These are phyloP conservation scores for Heliconius hortense DNA, from an alignment of 2,888 invertebrate species.

Conservation along the genomic window DNA sequence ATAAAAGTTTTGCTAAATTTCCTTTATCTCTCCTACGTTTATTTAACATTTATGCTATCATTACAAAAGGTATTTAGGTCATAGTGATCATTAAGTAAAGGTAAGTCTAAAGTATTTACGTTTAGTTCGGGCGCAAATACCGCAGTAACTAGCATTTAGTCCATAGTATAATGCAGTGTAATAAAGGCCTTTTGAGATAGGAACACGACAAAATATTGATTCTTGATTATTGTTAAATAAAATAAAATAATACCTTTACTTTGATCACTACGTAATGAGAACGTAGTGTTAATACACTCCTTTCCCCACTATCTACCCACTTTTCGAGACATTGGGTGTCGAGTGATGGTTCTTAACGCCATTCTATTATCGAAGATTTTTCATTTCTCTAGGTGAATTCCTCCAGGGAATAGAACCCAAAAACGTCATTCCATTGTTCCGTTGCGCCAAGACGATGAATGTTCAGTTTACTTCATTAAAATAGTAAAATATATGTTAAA, in stretches of 20 bases:
- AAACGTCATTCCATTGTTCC: too few relatives aligned
- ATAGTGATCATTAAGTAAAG: neutral
- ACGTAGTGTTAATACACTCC: neutral
- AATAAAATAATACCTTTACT: neutral
- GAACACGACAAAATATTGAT: neutral
- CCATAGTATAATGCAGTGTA: neutral
- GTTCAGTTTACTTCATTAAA: too few relatives aligned
- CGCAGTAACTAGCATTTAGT: neutral
- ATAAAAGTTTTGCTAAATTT: neutral
- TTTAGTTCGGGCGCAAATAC: constrained; percentile 1
- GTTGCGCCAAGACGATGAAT: too few relatives aligned
- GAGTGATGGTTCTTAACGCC: too few relatives aligned
- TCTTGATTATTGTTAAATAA: neutral
- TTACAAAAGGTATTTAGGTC: constrained; percentile 10
- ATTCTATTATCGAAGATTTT: too few relatives aligned
- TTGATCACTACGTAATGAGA: neutral
- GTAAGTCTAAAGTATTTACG: neutral
- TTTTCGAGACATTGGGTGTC: too few relatives aligned
- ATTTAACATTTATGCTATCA: constrained; percentile 1
- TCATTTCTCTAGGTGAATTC: too few relatives aligned
- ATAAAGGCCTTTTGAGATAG: neutral
- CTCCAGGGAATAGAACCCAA: too few relatives aligned
- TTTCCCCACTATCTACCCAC: neutral
- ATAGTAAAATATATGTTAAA: too few relatives aligned
- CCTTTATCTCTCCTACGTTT: neutral